Percentiles rank a stretch among this genome's conserved stretches.
Conservation (phyloP, 2,797 vertebrate species). For the Sebastes miniatus region DNA sequence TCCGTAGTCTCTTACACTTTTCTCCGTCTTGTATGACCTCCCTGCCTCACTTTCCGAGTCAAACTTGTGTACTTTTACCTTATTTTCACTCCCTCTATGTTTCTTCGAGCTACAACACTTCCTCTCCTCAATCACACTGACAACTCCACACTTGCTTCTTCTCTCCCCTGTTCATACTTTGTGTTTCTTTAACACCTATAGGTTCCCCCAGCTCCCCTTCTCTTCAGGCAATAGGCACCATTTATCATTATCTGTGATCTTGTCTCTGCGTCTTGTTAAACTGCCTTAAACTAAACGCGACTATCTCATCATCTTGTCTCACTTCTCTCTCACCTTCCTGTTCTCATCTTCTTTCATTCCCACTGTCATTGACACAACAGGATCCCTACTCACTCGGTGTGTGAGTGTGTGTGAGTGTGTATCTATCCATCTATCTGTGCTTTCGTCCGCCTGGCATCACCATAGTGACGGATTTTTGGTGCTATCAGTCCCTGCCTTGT, state of each 20-base stretch:
- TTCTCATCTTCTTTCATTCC: conserved; percentile 56
- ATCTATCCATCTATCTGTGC: conserved; percentile 42
- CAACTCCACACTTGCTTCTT: conserved; percentile 15
- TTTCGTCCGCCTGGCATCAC: conserved; percentile 67
- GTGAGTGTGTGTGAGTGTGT: conserved; percentile 2
- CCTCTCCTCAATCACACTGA: conserved; percentile 38
- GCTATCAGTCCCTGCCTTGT: conserved; percentile 63
- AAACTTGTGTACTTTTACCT: conserved; percentile 6
- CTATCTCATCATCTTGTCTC: conserved; percentile 63
- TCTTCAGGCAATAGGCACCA: conserved; percentile 41
- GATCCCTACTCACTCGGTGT: conserved; percentile 28
- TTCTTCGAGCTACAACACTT: conserved; percentile 31
- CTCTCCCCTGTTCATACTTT: conserved; percentile 16
- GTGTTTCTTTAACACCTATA: conserved; percentile 47
- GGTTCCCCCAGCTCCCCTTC: conserved; percentile 28
- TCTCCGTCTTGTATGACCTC: not conserved
- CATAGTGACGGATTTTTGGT: conserved; percentile 74
- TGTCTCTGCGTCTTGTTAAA: conserved; percentile 48
- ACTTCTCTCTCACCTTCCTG: conserved; percentile 50
- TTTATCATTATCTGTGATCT: conserved; percentile 67
- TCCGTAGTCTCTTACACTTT: not conserved
- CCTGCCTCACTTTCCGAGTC: not conserved
- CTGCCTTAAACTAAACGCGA: conserved; percentile 59
- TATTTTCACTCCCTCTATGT: conserved; percentile 25
- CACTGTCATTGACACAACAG: conserved; percentile 62